Percentiles rank a stretch among this genome's conserved stretches.
Conservation (phyloP, 64 coral and sea anemone species). For the Montipora cactus region DNA sequence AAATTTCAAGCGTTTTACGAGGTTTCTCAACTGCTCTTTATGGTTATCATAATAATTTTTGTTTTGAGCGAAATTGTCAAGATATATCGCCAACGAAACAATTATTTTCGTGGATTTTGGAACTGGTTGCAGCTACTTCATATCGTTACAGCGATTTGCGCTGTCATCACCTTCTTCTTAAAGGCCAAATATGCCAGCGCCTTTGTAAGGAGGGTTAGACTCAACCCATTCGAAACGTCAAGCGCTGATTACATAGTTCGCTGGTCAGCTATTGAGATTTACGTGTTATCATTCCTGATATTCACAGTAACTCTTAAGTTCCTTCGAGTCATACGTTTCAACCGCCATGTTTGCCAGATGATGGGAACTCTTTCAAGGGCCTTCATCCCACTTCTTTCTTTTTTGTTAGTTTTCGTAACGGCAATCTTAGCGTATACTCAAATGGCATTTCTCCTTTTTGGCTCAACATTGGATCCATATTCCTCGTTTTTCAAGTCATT, state of each 20-base stretch:
- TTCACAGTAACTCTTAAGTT: slow-evolving; percentile 73
- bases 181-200: slow-evolving; percentile 66
- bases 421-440: slow-evolving; percentile 62
- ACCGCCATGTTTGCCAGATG: slow-evolving; percentile 73
- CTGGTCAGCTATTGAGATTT: slow-evolving; percentile 68
- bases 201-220: slow-evolving; percentile 45
- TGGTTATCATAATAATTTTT: slow-evolving; percentile 67
- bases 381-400: slow-evolving; percentile 42
- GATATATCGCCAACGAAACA: slow-evolving; percentile 28
- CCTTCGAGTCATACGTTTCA: slow-evolving; percentile 73
- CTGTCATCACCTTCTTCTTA: slow-evolving; percentile 62
- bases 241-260: slow-evolving; percentile 70
- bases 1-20: slow-evolving; percentile 41
- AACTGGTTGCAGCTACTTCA: slow-evolving; percentile 77
- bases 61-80: slow-evolving; percentile 45
- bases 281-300: slow-evolving; percentile 72
- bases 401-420: slow-evolving; percentile 24
- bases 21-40: slow-evolving; percentile 79
- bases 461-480: slow-evolving; percentile 51
- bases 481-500: slow-evolving; percentile 70
- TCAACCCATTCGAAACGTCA: slow-evolving; percentile 74
- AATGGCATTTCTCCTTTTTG: slow-evolving; percentile 67
- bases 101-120: slow-evolving; percentile 62
- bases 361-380: slow-evolving; percentile 56
- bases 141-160: slow-evolving; percentile 47